Conservation (phyloP, 2,888 invertebrate species). For the Merodon equestris region DNA sequence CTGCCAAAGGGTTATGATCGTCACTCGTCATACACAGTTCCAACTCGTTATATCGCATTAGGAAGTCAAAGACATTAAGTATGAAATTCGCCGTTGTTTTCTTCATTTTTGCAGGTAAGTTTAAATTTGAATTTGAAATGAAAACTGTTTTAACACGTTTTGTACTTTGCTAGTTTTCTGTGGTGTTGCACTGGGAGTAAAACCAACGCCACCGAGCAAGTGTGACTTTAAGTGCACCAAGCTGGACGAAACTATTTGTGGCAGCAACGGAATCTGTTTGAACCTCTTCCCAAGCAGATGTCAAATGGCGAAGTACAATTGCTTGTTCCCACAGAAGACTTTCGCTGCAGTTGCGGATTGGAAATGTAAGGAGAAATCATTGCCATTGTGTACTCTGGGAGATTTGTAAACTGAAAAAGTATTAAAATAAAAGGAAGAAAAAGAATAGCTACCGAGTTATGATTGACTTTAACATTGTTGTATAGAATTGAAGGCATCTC, state of each 20-base stretch:
- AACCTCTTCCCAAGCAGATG: conserved; percentile 33
- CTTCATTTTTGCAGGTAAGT: conserved; percentile 11
- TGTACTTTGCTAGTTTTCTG: neutral
- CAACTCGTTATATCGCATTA: no score
- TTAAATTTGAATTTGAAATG: neutral
- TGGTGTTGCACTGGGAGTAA: conserved; percentile 16
- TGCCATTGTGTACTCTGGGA: conserved; percentile 22
- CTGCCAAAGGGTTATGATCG: neutral
- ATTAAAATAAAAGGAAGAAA: conserved; percentile 14
- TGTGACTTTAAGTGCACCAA: conserved; percentile 30
- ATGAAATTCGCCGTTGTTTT: conserved; percentile 10
- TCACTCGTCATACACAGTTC: neutral
- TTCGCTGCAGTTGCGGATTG: conserved; percentile 10
- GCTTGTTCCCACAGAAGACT: conserved; percentile 31
- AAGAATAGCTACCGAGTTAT: no score
- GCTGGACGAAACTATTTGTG: conserved; percentile 21
- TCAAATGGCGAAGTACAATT: conserved; percentile 23
- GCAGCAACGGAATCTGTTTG: conserved; percentile 38
- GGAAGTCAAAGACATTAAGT: no score
- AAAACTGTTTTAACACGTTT: neutral
- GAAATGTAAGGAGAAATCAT: conserved; percentile 24
- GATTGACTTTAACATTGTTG: no score
- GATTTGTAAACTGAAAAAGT: conserved; percentile 21
- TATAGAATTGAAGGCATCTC: no score
- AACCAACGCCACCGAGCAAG: conserved; percentile 13